A percentile compares a stretch with the other conserved stretches of the same genome.
Conservation (phyloP, 1,140 invertebrate species). For the Pomacea maculata region DNA sequence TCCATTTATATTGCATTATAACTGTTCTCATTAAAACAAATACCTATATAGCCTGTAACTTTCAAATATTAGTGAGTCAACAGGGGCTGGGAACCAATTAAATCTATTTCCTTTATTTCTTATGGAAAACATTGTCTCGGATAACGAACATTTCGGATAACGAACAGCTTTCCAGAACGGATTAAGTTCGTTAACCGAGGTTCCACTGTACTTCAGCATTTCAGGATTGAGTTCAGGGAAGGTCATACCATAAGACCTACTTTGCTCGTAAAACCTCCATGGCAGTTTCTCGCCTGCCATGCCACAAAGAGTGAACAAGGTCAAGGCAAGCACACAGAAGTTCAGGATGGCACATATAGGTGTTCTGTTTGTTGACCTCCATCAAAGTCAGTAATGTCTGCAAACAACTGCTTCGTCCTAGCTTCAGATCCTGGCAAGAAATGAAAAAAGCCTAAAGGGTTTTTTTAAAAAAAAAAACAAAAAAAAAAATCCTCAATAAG, state of each 20-base stretch:
- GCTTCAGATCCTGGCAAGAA: conserved; percentile 42
- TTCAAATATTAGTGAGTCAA: no score
- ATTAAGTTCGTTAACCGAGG: no score
- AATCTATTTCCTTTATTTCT: no score
- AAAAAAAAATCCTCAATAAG: neutral
- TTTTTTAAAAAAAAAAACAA: neutral
- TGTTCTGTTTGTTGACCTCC: conserved; percentile 56
- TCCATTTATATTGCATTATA: no score
- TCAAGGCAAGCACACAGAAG: conserved; percentile 62
- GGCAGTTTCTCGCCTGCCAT: conserved; percentile 57
- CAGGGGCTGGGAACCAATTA: no score
- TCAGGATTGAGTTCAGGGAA: no score
- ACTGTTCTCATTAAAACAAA: no score
- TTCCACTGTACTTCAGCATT: no score
- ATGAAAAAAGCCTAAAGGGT: conserved; percentile 2
- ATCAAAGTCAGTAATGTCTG: conserved; percentile 62
- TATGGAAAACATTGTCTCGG: no score
- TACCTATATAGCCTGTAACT: no score
- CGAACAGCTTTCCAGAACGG: no score
- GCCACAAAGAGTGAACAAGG: conserved; percentile 65
- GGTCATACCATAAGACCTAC: conserved; percentile 31
- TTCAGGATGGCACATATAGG: conserved; percentile 59
- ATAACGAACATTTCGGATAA: no score
- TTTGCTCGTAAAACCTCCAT: conserved; percentile 57
- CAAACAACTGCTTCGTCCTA: conserved; percentile 59